Conservation (phyloP, 2,797 vertebrate species). For the Salmo trutta region DNA sequence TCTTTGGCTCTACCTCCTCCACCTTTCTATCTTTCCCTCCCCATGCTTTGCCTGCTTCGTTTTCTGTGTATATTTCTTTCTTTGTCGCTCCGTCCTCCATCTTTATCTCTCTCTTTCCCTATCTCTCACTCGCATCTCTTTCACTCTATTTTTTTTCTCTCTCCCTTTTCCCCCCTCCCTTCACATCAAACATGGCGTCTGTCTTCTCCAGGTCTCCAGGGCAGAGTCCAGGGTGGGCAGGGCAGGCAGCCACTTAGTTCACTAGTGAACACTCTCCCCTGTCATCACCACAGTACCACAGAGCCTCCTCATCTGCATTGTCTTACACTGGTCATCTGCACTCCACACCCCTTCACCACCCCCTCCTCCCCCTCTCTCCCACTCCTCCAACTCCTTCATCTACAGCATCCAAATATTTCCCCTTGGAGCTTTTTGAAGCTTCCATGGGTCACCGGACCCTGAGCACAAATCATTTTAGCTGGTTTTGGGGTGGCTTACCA, state of each 20-base stretch:
- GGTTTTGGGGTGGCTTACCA: conserved; percentile 67
- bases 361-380: conserved; percentile 56
- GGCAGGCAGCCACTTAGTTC: conserved; percentile 31
- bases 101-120: background rate
- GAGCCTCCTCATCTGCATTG: conserved; percentile 90
- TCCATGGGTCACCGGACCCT: conserved; percentile 88
- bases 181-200: conserved; percentile 6
- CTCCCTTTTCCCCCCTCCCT: conserved; percentile 11
- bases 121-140: background rate
- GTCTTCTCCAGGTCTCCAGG: conserved; percentile 16
- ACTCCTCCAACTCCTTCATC: conserved; percentile 78
- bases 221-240: background rate
- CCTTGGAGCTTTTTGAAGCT: conserved; percentile 86
- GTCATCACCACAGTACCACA: conserved; percentile 54
- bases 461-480: conserved; percentile 93
- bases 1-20: background rate
- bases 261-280: conserved; percentile 35
- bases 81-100: no score
- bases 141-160: background rate
- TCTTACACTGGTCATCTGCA: conserved; percentile 72
- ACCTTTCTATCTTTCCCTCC: background rate
- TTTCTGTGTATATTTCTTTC: background rate
- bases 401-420: conserved; percentile 90
- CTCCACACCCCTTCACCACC: conserved; percentile 80
- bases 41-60: background rate